These are phyloP conservation scores for Eospalax fontanierii DNA, from an alignment of 2,797 vertebrate genomes.

Conservation along the genomic window DNA sequence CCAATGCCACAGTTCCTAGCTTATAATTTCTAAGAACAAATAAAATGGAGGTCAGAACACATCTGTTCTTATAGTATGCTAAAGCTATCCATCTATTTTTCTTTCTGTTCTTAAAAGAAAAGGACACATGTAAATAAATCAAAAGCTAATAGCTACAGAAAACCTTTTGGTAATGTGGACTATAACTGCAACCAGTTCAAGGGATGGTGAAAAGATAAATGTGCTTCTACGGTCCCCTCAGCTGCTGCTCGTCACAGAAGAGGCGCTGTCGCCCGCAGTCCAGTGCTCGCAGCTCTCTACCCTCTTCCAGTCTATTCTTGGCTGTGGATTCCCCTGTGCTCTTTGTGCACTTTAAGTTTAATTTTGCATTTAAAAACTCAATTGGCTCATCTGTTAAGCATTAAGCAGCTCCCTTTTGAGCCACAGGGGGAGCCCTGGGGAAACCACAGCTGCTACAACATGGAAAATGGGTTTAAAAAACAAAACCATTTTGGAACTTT, in stretches of 20 bases:
- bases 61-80: neutral
- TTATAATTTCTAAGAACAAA: neutral
- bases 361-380: conserved; percentile 87
- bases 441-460: conserved; percentile 86
- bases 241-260: neutral
- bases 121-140: conserved; percentile 3
- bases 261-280: conserved; percentile 31
- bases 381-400: conserved; percentile 87
- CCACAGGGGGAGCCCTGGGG: conserved; percentile 87
- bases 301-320: conserved; percentile 74
- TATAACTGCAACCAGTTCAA: neutral
- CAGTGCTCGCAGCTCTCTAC: neutral
- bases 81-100: neutral
- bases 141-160: neutral
- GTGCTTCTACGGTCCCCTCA: neutral
- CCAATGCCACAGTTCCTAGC: neutral
- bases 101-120: conserved; percentile 4
- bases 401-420: conserved; percentile 87
- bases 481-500: conserved; percentile 84
- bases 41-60: neutral
- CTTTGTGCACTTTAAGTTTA: conserved; percentile 86
- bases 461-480: conserved; percentile 86
- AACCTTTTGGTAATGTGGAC: neutral
- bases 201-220: neutral
- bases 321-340: conserved; percentile 82